Conservation (phyloP, 2,888 invertebrate species). For the Corythucha ciliata region DNA sequence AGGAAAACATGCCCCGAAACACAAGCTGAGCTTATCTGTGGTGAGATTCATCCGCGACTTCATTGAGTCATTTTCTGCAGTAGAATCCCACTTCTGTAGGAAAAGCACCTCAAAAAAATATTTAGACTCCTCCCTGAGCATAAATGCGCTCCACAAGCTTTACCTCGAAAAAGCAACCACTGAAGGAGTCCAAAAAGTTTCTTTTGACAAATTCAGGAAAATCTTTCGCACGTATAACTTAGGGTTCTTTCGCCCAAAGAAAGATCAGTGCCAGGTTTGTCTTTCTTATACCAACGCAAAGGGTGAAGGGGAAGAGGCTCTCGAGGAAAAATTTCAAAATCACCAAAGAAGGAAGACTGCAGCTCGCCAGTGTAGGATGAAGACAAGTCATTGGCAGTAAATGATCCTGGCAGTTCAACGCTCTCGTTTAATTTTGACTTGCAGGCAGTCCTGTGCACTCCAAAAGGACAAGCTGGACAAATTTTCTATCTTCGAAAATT, state of each 20-base stretch:
- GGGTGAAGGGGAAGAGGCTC: neutral
- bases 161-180: conserved; percentile 1
- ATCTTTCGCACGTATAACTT: no score
- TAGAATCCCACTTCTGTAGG: no score
- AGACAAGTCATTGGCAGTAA: neutral
- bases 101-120: no score
- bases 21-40: no score
- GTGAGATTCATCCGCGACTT: no score
- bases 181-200: conserved; percentile 1
- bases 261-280: conserved; percentile 1
- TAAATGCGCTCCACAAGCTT: neutral
- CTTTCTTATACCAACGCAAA: neutral
- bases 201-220: no score
- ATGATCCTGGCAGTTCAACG: conserved; percentile 2
- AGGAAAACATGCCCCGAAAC: no score
- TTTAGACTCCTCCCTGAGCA: neutral
- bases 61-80: no score
- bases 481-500: neutral
- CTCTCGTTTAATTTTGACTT: neutral
- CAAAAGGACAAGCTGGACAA: conserved; percentile 1
- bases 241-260: neutral
- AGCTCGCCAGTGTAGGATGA: neutral
- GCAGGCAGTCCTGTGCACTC: neutral
- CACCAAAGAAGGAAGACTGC: neutral
- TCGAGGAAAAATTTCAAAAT: neutral